These are phyloP conservation scores for Cossypha caffra DNA, from an alignment of 2,797 vertebrate genomes.

Conservation along the genomic window DNA sequence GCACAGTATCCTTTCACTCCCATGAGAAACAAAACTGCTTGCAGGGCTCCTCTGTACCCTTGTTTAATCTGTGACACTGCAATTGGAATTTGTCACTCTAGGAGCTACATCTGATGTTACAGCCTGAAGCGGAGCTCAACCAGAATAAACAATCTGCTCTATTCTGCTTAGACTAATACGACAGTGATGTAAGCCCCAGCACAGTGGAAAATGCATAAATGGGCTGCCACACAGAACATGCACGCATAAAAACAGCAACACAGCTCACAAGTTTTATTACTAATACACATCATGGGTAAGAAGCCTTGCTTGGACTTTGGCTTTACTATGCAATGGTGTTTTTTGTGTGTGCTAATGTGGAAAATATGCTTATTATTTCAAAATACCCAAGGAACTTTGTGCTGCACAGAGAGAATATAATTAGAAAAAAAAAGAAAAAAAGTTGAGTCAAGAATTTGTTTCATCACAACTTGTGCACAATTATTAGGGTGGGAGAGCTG, in stretches of 20 bases:
- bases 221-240: background rate
- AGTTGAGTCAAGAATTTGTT: background rate
- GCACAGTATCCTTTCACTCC: background rate
- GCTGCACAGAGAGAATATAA: background rate
- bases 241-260: background rate
- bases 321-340: background rate
- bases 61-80: slow-evolving; percentile 75
- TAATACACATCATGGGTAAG: background rate
- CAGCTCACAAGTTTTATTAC: background rate
- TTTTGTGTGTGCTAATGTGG: background rate
- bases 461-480: background rate
- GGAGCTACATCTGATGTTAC: slow-evolving; percentile 79
- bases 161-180: slow-evolving; percentile 76
- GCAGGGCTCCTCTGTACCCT: slow-evolving; percentile 44
- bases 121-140: slow-evolving; percentile 77
- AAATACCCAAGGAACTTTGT: background rate
- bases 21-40: slow-evolving; percentile 34
- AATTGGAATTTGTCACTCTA: slow-evolving; percentile 76
- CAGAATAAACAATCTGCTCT: slow-evolving; percentile 83
- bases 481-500: background rate
- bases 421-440: background rate
- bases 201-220: background rate
- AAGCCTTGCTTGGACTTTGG: background rate
- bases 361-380: background rate
- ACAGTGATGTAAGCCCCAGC: slow-evolving; percentile 76